Base-by-base conservation (phyloP, 2,888 invertebrate species). In the Apoda limacodes region DNA sequence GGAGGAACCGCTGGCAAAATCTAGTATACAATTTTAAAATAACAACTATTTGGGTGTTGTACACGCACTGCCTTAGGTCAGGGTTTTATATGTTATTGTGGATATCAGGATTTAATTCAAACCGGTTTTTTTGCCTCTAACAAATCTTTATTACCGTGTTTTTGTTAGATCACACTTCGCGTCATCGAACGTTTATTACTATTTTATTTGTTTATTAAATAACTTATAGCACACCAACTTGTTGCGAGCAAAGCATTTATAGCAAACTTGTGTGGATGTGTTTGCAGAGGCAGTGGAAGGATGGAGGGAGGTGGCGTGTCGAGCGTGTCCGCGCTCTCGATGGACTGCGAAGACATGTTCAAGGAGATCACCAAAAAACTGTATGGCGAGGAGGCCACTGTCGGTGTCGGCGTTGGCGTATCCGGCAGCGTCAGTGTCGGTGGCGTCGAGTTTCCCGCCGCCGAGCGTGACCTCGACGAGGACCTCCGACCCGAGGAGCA, bases 321-420 rank as follows among this genome's bases (percentile, higher is more conserved):
- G 50, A 57, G 65, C 57, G 74, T 69, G 38, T 69, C 84, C 31
- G 69, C 85, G 46, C 82, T 83, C 54, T 82, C 85, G 55, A 82
- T 86, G 72, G 86, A 87, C 69, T 85, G 91, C 80, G 91, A 92
- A 75, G 91, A 91, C 62, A 91, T 91, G 88, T 91, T 91, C 68
- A 93, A 93, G 71, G 94, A 94, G 84, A 93, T 94, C 60, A 93
- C 93, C 41, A 87, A 92, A 67, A 94, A 94, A 81, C 83, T 94
- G 47, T 94, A 93, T 75, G 93, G 93, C 42, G 92, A 93, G 69
- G 93, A 93, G 69, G 68, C 76, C 15, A 56, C 54, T n/a, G 60
- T 58, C 37, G 56, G 52, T 22, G 50, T 44, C 9, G 90, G 90
- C 39, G 89, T 90, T 61, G 90, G 90, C 60, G 63, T 58, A 35